Base-by-base conservation (phyloP, 2,113 vertebrate species). In the Erpornis zantholeuca region DNA sequence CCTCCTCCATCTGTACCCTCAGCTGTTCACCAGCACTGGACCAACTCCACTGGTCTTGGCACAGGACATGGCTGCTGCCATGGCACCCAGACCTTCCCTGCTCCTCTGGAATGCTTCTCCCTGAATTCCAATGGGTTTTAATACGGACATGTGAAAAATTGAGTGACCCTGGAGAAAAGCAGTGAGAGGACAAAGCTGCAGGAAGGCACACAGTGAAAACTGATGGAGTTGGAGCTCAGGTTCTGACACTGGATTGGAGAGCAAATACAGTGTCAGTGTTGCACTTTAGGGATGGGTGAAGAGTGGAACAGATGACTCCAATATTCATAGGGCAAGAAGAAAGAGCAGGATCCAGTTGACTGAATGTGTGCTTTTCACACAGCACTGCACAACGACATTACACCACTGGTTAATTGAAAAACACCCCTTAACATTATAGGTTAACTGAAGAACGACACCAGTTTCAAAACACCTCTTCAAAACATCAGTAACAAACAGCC, bases 101-200 rank as follows among this genome's bases (percentile, higher is more conserved):
- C n/a, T 59, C 31, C 73, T 47, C 65, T 54, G n/a, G 53, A 47
- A 25, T 10, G 65, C 4, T 52, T 29, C 77, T 29, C 21, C 47
- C n/a, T 52, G 47, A 33, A 21, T 12, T 33, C 16, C 35, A 15
- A 0, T 1, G 7, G 35, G 12, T 5, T 47, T 85, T 75, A 47
- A 44, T 0, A 0, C 1, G 33, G 68, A 18, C 31, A 44, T 19
- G 4, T 0, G 9, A 6, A 20, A 82, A 86, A 56, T 1, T 1
- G 38, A 73, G 29, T 11, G 25, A 53, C 33, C 42, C 36, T 17
- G 52, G 56, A 61, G 64, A 66, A 57, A 52, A 61, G 45, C 60
- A 40, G 25, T 6, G 10, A 50, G 3, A 4, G 33, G 27, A 47
- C 42, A 64, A 59, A 50, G 28, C 28, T 42, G 20, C 25, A 50